Conservation (phyloP, 2,888 invertebrate species). For the Hydropsyche betteni region DNA sequence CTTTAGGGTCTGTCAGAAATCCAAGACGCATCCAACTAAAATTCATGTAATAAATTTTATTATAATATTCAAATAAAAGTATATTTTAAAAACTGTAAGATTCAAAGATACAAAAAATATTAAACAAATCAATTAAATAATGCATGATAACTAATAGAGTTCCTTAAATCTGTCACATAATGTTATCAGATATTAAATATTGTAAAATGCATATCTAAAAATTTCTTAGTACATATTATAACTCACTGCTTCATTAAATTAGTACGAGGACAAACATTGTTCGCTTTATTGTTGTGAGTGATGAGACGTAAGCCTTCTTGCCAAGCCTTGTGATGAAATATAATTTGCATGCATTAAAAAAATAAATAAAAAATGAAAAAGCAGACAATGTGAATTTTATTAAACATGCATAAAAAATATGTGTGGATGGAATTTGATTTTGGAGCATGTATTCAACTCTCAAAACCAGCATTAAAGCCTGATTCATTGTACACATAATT, state of each 20-base stretch:
- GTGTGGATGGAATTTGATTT: too few relatives aligned
- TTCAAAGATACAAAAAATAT: background rate
- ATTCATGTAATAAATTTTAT: slow-evolving; percentile 51
- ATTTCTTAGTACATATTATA: slow-evolving; percentile 48
- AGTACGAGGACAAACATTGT: slow-evolving; percentile 94
- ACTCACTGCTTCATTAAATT: slow-evolving; percentile 99
- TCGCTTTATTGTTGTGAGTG: slow-evolving; percentile 96
- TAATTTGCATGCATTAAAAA: slow-evolving; percentile 58
- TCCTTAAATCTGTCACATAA: background rate
- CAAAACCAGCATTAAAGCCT: too few relatives aligned
- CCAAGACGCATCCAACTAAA: slow-evolving; percentile 98
- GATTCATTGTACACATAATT: too few relatives aligned
- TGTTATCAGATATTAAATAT: too few relatives aligned
- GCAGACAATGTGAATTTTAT: slow-evolving; percentile 39
- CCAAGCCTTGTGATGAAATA: slow-evolving; percentile 80
- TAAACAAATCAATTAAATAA: background rate
- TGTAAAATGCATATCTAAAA: slow-evolving; percentile 39
- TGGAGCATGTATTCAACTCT: too few relatives aligned
- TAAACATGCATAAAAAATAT: slow-evolving; percentile 44
- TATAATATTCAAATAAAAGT: too few relatives aligned
- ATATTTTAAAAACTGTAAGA: too few relatives aligned
- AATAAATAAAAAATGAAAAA: slow-evolving; percentile 53
- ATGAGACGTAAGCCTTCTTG: slow-evolving; percentile 87
- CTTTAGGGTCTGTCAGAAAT: slow-evolving; percentile 91
- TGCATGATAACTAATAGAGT: background rate